Percentiles rank a stretch among this genome's conserved stretches.
Evolutionary conservation across 2,113 vertebrate genomes (phyloP).

Genomic region (Chiloscyllium plagiosum): DNA sequence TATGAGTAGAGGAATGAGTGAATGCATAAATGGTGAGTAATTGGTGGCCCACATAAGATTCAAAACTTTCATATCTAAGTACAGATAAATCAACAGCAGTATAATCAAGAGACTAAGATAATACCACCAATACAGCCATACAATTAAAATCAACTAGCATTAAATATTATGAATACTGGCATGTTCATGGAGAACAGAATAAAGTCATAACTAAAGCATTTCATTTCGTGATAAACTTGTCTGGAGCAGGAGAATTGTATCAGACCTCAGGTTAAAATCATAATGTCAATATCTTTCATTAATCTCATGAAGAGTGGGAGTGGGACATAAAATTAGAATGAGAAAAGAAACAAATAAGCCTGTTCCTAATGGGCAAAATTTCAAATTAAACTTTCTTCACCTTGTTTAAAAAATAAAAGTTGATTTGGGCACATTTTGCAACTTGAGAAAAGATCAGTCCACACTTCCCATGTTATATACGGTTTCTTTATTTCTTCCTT

Average conservation of each 20-base stretch:
- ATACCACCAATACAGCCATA: background rate
- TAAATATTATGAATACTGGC: background rate
- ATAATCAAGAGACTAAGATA: background rate
- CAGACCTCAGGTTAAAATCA: background rate
- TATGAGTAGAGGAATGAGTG: too few species aligned
- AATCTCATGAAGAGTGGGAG: background rate
- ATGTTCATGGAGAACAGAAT: background rate
- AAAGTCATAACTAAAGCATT: background rate
- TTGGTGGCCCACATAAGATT: background rate
- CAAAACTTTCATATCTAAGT: background rate
- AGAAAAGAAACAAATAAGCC: background rate
- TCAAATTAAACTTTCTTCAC: background rate
- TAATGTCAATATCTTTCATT: background rate
- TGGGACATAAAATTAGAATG: background rate
- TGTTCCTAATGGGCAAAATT: background rate
- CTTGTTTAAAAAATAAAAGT: background rate
- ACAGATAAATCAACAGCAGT: background rate
- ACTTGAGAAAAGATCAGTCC: background rate
- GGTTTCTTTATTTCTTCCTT: background rate
- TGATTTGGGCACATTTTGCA: background rate
- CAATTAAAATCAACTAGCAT: background rate
- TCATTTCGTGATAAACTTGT: too few species aligned
- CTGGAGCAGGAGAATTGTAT: too few species aligned
- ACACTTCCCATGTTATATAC: background rate
- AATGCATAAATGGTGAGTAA: background rate